phyloP scores from a whole-genome alignment of 2,888 invertebrate species.

The Drosophila cracens region DNA sequence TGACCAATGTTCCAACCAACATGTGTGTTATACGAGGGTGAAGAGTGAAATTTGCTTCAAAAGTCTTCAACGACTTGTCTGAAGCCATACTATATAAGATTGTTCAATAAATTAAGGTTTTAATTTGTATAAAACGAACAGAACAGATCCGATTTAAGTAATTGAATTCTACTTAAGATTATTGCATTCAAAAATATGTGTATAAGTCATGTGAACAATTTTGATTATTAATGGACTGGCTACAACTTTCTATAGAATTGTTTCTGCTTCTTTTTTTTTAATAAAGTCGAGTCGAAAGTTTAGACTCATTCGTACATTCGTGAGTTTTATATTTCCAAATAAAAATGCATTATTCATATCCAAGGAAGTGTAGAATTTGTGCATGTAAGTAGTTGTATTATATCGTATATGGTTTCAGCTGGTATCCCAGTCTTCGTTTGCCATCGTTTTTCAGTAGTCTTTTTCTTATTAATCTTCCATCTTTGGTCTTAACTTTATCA shows the following conservation, averaged over 20 bases:
- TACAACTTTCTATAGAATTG: neutral
- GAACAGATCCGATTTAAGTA: neutral
- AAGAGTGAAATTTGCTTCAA: neutral
- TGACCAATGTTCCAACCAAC: neutral
- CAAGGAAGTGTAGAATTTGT: too few relatives aligned
- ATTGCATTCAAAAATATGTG: neutral
- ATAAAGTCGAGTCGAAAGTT: neutral
- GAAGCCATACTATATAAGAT: neutral
- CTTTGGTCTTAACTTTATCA: neutral
- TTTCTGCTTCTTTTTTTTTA: neutral
- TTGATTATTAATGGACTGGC: neutral
- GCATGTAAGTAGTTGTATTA: too few relatives aligned
- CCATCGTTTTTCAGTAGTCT: neutral
- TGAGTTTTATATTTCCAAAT: neutral
- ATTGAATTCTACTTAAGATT: neutral
- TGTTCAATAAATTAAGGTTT: neutral
- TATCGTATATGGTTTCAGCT: neutral
- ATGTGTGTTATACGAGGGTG: neutral
- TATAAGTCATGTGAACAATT: neutral
- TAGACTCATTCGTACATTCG: neutral
- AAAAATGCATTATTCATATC: neutral
- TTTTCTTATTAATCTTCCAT: neutral
- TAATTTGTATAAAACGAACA: neutral
- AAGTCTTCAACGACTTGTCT: neutral
- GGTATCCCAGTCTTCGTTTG: neutral